phyloP scores from a whole-genome alignment of 2,888 invertebrate species.

The Stratiomys singularior region DNA sequence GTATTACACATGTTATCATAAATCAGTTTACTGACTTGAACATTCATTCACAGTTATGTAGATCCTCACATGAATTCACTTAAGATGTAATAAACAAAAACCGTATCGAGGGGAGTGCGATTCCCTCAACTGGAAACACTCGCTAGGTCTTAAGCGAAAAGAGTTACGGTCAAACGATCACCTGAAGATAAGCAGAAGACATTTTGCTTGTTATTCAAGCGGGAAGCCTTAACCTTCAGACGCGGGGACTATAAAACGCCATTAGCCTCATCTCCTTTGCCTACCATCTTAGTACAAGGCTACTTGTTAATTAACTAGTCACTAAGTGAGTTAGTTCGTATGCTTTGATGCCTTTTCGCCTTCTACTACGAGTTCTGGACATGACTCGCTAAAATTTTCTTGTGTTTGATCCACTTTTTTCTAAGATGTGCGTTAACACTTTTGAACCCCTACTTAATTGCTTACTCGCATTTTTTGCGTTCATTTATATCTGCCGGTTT shows the following conservation, averaged over 20 bases:
- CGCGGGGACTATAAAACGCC: not conserved
- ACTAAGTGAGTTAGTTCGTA: not conserved
- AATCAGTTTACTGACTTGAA: no score
- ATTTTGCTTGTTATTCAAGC: not conserved
- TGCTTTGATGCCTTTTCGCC: not conserved
- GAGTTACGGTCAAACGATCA: no score
- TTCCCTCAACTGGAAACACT: no score
- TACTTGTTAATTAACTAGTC: conserved; percentile 14
- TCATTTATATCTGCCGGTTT: not conserved
- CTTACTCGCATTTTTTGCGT: not conserved
- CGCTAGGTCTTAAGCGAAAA: no score
- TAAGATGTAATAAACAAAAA: no score
- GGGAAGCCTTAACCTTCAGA: conserved; percentile 19
- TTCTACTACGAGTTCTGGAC: not conserved
- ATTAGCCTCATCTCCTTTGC: not conserved
- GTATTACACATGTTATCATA: no score
- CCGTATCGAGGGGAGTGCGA: no score
- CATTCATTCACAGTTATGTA: no score
- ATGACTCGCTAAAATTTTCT: conserved; percentile 3
- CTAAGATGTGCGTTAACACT: not conserved
- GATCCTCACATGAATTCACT: no score
- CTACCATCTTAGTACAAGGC: not conserved
- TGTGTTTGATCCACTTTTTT: conserved; percentile 1
- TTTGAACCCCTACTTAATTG: conserved; percentile 13
- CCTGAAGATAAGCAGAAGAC: not conserved